Conservation (phyloP, 2,888 invertebrate genomes). For the Drosophila kambysellisi region DNA sequence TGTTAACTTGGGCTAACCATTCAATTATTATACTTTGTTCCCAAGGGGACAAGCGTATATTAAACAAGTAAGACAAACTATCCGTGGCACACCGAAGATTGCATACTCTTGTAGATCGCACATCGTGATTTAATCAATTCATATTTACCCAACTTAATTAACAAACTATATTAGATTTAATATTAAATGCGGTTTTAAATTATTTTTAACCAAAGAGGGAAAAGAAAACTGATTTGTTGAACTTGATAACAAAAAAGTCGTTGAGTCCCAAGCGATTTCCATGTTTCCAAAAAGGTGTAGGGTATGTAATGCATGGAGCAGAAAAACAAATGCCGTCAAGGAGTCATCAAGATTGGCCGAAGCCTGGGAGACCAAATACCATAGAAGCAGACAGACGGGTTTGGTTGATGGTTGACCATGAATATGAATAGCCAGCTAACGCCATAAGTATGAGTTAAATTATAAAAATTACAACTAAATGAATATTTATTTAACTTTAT, state of each 20-base stretch:
- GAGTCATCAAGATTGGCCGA: not conserved
- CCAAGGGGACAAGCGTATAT: slow-evolving; percentile 7
- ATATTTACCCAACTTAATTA: not conserved
- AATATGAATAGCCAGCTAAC: not conserved
- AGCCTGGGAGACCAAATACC: not conserved
- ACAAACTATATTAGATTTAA: not conserved
- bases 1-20: slow-evolving; percentile 54
- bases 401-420: not conserved
- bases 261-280: not conserved
- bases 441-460: not conserved
- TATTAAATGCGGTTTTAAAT: not conserved
- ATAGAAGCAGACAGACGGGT: not conserved
- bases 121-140: not conserved
- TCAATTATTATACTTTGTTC: slow-evolving; percentile 33
- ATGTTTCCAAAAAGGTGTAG: not conserved
- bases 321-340: not conserved
- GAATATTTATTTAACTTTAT: not conserved
- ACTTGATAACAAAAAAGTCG: not conserved
- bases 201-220: not conserved
- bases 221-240: not conserved
- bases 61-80: not conserved
- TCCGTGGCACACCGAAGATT: not conserved
- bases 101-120: not conserved
- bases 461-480: not conserved
- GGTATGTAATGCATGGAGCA: not conserved